Base-by-base conservation (phyloP, 2,888 invertebrate species). In the Baronia brevicornis region DNA sequence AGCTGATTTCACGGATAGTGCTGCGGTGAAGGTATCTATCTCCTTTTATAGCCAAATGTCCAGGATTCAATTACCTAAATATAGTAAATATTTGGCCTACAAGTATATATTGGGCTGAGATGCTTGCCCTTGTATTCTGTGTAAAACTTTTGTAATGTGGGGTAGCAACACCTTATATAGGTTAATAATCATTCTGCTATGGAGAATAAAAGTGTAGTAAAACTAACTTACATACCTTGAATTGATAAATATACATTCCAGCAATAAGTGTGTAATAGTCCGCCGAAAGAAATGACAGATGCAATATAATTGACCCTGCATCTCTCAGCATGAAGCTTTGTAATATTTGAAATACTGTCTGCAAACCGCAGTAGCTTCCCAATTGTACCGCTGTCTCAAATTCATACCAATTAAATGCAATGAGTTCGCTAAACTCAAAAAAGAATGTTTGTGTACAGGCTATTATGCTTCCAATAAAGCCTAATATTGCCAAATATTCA, bases 261-360 rank as follows among this genome's bases (percentile, higher is more conserved):
- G 90, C 87, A 27, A 95, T 86, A 9, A 95, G 87, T 2, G 94
- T 91, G 67, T 94, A 95, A 68, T 94, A 94, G 72, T 95, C 94
- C 1, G 94, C 89, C 0, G 94, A 93, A 33, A 95, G 75, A 37
- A 95, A 88, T 5, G 93, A 91, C 44, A 95, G 74, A 69, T 95
- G 95, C 61, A 94, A 84, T 48, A 92, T 88, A 25, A 94, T 91
- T n/a, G 95, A 91, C 5, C 93, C 92, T 5, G 93, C 92, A 52
- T 90, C 88, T 52, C 89, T 86, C 41, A 94, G 75, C 72, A 94
- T 90, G 7, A 91, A 85, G 21, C 93, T 90, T 51, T 93, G 91
- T 36, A 92, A 73, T 26, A 91, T 89, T 70, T 93, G 93, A 59
- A 93, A 91, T 48, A 90, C 69, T 36, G 92, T 92, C 72, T 94